Evolutionary conservation across 2,113 vertebrate genomes (phyloP).

Genomic region (Baryphthengus martii): DNA sequence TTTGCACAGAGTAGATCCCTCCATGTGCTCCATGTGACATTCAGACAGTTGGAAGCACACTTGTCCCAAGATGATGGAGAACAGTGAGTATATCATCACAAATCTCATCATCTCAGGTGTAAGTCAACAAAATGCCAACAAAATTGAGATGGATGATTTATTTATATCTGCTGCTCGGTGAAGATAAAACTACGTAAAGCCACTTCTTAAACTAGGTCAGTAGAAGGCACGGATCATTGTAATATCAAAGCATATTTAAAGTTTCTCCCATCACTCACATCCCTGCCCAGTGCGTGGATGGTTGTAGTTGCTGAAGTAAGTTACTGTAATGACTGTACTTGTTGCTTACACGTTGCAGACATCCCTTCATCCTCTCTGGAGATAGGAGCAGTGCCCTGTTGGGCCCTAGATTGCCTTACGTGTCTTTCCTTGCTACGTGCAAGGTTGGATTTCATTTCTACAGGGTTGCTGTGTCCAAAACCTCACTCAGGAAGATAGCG

Average conservation of each 20-base stretch:
- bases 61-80: neutral
- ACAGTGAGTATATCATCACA: neutral
- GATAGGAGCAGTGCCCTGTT: neutral
- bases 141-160: conserved; percentile 38
- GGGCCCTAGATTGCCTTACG: neutral
- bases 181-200: conserved; percentile 11
- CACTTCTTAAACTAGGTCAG: conserved; percentile 14
- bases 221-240: conserved; percentile 1
- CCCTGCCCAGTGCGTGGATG: neutral
- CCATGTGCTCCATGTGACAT: neutral
- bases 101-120: neutral
- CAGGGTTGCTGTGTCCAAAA: neutral
- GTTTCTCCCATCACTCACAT: neutral
- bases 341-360: neutral
- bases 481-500: neutral
- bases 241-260: conserved; percentile 5
- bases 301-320: neutral
- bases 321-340: neutral
- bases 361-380: neutral
- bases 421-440: neutral
- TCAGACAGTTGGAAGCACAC: neutral
- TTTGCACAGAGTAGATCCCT: neutral
- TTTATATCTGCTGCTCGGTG: conserved; percentile 18
- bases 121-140: conserved; percentile 43
- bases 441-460: neutral